Evolutionary conservation across 2,888 invertebrate genomes (phyloP).

Genomic region (Nephrotoma flavescens): DNA sequence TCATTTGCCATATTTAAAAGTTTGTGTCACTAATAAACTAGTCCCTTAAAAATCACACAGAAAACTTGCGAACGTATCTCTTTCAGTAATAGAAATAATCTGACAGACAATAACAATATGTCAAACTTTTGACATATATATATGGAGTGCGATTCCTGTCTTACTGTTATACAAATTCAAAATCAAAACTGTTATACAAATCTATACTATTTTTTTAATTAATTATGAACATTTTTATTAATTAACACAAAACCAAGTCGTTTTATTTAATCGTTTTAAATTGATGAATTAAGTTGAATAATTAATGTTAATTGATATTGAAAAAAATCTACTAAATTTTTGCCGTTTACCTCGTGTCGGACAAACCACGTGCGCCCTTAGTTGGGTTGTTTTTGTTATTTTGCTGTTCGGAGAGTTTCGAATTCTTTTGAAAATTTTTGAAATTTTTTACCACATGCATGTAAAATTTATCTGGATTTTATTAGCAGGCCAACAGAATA

Average conservation of each 20-base stretch:
- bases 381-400: not conserved
- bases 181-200: not conserved
- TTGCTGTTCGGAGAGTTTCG: not conserved
- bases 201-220: not conserved
- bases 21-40: not conserved
- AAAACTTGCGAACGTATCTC: not conserved
- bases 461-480: conserved; percentile 5
- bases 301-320: not conserved
- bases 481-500: not conserved
- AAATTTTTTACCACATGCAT: conserved; percentile 1
- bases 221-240: no score
- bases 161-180: not conserved
- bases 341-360: not conserved
- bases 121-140: not conserved
- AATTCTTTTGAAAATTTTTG: conserved; percentile 1
- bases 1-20: conserved; percentile 69
- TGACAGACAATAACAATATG: conserved; percentile 3
- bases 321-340: not conserved
- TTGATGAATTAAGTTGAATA: not conserved
- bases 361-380: not conserved
- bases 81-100: not conserved
- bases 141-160: not conserved
- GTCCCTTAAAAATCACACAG: not conserved
- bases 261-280: no score
- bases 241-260: no score